Evolutionary conservation across 2,888 invertebrate genomes (phyloP).

Genomic region (Exocentrus adspersus): DNA sequence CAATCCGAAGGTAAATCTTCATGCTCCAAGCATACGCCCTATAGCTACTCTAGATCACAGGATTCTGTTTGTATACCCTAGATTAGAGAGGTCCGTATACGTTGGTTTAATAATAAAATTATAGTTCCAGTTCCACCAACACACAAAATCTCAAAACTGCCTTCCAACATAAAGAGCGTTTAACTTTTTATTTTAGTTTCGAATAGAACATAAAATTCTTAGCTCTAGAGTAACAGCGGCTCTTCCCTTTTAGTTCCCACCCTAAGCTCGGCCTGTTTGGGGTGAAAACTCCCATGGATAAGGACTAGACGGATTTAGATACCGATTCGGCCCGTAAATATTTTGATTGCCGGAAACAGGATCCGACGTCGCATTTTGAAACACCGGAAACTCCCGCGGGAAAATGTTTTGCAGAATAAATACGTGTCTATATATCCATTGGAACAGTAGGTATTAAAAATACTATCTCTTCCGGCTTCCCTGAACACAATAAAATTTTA

Average conservation of each 20-base stretch:
- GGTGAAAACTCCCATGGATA: constrained; percentile 30
- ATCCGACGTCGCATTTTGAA: constrained; percentile 8
- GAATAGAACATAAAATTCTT: constrained; percentile 36
- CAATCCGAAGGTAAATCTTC: neutral
- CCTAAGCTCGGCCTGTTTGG: neutral
- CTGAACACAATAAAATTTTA: no score
- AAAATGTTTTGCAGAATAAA: neutral
- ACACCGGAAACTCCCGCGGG: neutral
- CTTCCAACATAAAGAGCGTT: constrained; percentile 8
- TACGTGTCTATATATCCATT: no score
- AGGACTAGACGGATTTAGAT: constrained; percentile 39
- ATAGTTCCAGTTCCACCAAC: neutral
- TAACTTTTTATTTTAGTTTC: constrained; percentile 31
- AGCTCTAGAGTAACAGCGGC: constrained; percentile 41
- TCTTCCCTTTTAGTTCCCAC: neutral
- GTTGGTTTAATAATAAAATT: neutral
- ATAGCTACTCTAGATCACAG: no score
- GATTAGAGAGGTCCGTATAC: no score
- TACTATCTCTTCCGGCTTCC: no score
- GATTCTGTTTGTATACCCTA: no score
- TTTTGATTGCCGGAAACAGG: constrained; percentile 30
- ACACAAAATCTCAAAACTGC: constrained; percentile 9
- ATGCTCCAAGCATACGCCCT: no score
- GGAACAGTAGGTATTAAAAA: no score
- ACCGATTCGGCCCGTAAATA: constrained; percentile 41